These are phyloP conservation scores for Cantharis flavilabris DNA, from an alignment of 2,888 invertebrate genomes.

Conservation along the genomic window DNA sequence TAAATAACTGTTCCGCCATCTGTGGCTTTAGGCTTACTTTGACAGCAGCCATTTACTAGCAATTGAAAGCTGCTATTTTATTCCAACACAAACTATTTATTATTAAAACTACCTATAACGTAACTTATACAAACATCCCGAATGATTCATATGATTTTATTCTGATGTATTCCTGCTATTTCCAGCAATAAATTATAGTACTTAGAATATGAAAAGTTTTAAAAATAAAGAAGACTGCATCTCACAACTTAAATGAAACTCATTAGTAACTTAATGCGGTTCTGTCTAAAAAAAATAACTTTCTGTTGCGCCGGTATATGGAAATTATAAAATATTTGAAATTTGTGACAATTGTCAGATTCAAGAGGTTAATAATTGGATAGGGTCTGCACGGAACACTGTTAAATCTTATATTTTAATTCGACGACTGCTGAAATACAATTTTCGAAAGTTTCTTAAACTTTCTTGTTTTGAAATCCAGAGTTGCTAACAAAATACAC, in stretches of 20 bases:
- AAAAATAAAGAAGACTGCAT: not conserved
- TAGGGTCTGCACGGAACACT: not conserved
- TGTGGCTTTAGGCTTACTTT: conserved; percentile 24
- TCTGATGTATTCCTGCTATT: not conserved
- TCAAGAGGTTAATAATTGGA: not conserved
- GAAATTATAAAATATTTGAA: not conserved
- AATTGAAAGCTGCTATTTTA: conserved; percentile 23
- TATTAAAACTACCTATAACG: conserved; percentile 22
- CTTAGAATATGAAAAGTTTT: not conserved
- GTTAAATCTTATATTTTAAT: not conserved
- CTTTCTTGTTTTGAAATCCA: not conserved
- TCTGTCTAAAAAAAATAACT: not conserved
- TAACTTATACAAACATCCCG: conserved; percentile 15
- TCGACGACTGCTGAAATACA: not conserved
- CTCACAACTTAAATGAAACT: not conserved
- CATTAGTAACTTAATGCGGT: not conserved
- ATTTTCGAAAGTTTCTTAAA: not conserved
- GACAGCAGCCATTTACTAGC: conserved; percentile 25
- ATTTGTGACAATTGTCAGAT: not conserved
- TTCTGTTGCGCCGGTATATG: not conserved
- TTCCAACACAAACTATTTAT: conserved; percentile 22
- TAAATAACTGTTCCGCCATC: conserved; percentile 26
- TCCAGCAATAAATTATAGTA: not conserved
- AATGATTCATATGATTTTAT: not conserved
- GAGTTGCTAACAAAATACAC: not conserved